Evolutionary conservation across 2,797 vertebrate species (phyloP).

Genomic region (Xerus rutilus): DNA sequence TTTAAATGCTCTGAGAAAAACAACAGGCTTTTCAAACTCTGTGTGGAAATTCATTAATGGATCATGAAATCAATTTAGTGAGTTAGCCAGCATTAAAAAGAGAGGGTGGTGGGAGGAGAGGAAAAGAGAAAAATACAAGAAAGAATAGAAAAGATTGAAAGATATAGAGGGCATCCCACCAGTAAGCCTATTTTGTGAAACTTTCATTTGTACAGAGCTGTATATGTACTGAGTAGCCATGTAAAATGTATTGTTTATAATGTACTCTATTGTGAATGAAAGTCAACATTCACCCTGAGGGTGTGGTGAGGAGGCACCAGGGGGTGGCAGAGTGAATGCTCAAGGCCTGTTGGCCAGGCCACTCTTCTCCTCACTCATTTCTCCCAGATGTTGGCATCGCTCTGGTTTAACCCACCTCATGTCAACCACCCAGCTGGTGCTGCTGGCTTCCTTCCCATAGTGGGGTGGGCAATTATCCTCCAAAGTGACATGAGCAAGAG

Average conservation of each 20-base stretch:
- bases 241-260: not conserved
- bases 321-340: not conserved
- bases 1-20: conserved; percentile 17
- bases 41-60: not conserved
- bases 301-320: not conserved
- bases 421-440: not conserved
- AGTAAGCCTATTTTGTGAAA: not conserved
- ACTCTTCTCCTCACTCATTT: not conserved
- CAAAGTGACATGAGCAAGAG: not conserved
- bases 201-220: not conserved
- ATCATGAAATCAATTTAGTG: conserved; percentile 26
- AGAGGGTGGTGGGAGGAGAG: not conserved
- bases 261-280: not conserved
- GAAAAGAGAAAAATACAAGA: not conserved
- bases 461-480: not conserved
- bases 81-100: not conserved
- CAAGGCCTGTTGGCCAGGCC: not conserved
- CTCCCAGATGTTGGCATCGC: not conserved
- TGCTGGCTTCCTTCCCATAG: not conserved
- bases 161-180: not conserved
- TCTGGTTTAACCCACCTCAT: not conserved
- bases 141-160: not conserved
- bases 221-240: not conserved
- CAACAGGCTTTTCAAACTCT: conserved; percentile 29
- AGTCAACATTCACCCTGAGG: not conserved